Evolutionary conservation across 2,113 vertebrate genomes (phyloP), one percentile per base, ranked within the genome.

Genomic region (Anser cygnoides): DNA sequence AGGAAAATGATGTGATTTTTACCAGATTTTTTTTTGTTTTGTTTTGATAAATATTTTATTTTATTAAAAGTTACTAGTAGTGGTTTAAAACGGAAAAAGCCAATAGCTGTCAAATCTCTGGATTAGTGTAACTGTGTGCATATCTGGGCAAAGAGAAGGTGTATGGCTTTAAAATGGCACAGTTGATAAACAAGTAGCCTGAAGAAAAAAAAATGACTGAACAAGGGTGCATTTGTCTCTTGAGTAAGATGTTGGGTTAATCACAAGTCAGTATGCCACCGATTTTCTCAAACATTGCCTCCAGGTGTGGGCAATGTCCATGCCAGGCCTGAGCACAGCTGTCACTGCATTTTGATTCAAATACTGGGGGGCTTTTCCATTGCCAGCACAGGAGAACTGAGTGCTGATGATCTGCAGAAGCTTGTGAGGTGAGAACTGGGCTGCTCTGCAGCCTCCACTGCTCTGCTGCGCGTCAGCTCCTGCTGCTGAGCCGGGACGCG

Each of bases 41-140:
- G 76, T 90, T 83, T 67, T 77, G 76, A 55, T 74, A 43, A 87
- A 46, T 25, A 29, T 67, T 94, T 80, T 89, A 95, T 90, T 96
- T 84, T 89, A 95, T 90, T 96, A 92, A 84, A 94, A 78, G 65
- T 94, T 71, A 59, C 46, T 54, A 25, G 28, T 1, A 1, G 16
- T 90, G 86, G 81, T 96, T 96, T 71, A 33, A 94, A 86, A 62
- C 4, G 39, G 46, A 61, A 72, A 13, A 74, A 91, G 43, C 26
- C 77, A 35, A 17, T 4, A 57, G 70, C 70, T 93, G 74, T 79
- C 1, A 23, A 13, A 62, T 90, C 20, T 59, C 50, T 91, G 91
- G 39, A 39, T 91, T 74, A 8, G 20, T 62, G 59, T 3, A 11
- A 28, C 35, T 50, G 50, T 54, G 77, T 15, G 71, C 9, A 1